Evolutionary conservation across 2,113 vertebrate genomes (phyloP).

Genomic region (Chaetodon auriga): DNA sequence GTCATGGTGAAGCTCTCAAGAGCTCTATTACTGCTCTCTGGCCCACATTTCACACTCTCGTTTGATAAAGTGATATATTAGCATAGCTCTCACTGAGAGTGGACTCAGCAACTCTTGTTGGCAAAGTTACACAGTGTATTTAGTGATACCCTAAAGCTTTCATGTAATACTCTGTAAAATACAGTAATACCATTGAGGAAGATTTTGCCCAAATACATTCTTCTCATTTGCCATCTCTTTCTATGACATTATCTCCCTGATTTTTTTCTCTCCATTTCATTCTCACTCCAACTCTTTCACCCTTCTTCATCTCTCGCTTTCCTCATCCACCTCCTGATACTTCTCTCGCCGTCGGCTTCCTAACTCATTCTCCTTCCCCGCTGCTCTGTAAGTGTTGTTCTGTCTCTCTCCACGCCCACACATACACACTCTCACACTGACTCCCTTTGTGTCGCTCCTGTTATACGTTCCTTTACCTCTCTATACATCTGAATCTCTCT

Average conservation of each 20-base stretch:
- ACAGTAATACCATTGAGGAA: not conserved
- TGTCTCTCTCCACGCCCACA: slow-evolving; percentile 38
- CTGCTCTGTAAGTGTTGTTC: slow-evolving; percentile 46
- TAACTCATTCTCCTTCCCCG: slow-evolving; percentile 25
- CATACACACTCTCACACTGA: slow-evolving; percentile 28
- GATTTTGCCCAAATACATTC: slow-evolving; percentile 9
- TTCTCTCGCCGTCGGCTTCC: slow-evolving; percentile 41
- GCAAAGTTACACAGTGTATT: slow-evolving; percentile 49
- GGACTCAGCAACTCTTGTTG: slow-evolving; percentile 22
- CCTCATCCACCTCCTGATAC: slow-evolving; percentile 24
- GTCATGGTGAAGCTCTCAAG: slow-evolving; percentile 50
- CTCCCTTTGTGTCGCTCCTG: slow-evolving; percentile 30
- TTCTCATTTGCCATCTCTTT: slow-evolving; percentile 15
- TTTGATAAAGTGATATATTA: slow-evolving; percentile 49
- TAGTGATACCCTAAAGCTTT: slow-evolving; percentile 10
- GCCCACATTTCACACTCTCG: slow-evolving; percentile 25
- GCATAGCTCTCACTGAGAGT: slow-evolving; percentile 21
- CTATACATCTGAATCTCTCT: slow-evolving; percentile 52
- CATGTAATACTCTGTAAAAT: not conserved
- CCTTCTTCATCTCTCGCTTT: slow-evolving; percentile 12
- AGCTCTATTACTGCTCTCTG: slow-evolving; percentile 38
- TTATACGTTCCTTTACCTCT: slow-evolving; percentile 48
- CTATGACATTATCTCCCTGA: not conserved
- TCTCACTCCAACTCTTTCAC: slow-evolving; percentile 20
- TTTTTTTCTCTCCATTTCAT: slow-evolving; percentile 2